These are phyloP conservation scores for Hipparchia semele DNA, from an alignment of 2,888 invertebrate species.

Conservation along the genomic window DNA sequence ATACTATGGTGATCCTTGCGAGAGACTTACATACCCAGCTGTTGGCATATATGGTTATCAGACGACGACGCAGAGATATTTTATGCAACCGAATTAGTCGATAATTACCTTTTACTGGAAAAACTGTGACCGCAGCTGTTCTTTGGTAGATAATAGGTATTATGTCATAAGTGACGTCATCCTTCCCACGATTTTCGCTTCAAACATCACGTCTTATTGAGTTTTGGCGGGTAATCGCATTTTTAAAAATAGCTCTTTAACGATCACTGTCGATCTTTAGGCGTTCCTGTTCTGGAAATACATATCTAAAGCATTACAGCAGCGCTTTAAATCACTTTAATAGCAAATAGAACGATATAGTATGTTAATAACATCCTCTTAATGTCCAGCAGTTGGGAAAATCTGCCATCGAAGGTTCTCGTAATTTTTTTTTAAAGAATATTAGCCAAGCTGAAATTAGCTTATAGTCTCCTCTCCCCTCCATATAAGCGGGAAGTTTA, in stretches of 20 bases:
- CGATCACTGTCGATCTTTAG: slow-evolving; percentile 19
- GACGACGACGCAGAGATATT: no score
- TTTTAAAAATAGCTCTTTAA: slow-evolving; percentile 26
- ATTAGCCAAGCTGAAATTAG: no score
- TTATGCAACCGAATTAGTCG: background rate
- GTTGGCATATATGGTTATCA: no score
- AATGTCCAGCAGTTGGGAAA: background rate
- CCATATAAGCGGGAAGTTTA: no score
- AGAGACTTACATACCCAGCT: no score
- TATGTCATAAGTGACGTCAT: slow-evolving; percentile 48
- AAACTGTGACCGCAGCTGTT: slow-evolving; percentile 5
- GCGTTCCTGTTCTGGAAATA: slow-evolving; percentile 13
- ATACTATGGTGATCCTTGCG: no score
- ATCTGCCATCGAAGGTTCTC: background rate
- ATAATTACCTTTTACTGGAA: background rate
- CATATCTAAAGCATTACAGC: slow-evolving; percentile 4
- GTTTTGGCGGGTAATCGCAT: slow-evolving; percentile 60
- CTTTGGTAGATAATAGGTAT: slow-evolving; percentile 1
- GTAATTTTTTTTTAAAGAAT: background rate
- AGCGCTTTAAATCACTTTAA: slow-evolving; percentile 12
- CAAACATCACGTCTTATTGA: slow-evolving; percentile 69
- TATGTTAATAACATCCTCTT: slow-evolving; percentile 1
- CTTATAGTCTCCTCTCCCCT: no score
- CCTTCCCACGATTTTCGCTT: slow-evolving; percentile 60
- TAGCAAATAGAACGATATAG: slow-evolving; percentile 2